Evolutionary conservation across 1,140 invertebrate genomes (phyloP), one percentile per base, ranked within the genome.

Genomic region (Heliconius hermathena): DNA sequence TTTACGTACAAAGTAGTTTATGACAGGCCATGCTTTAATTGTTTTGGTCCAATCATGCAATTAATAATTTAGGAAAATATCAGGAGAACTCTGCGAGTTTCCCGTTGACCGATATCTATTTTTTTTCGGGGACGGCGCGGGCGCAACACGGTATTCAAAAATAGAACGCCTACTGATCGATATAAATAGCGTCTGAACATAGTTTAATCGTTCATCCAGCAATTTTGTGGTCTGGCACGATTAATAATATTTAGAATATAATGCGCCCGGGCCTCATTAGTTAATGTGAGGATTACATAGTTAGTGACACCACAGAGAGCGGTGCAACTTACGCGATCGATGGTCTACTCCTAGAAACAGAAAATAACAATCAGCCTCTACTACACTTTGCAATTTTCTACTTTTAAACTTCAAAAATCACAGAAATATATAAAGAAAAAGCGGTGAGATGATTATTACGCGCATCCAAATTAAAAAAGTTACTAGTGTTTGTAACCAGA

Each of bases 301-400:
- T 94, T 94, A 94, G 93, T 93, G 93, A 94, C 93, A 94, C 93
- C 93, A 93, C 88, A 92, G 90, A 90, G 88, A 94, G 92, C 92
- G 93, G 93, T 94, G 92, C 89, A 92, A 95, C 95, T 95, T 95
- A 95, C 95, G 92, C 91, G 92, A 95, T 94, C 90, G 95, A 95
- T 84, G 94, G 93, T 95, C 95, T 95, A 95, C 94, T 95, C 94
- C 95, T 95, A 95, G 92, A 95, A 95, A 95, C 92, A 95, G 94
- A 94, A 95, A 93, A 94, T 90, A 90, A 91, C 91, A 92, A 90
- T 94, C 91, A 94, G 91, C 91, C 89, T 90, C 91, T 92, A 93
- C 89, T 83, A 88, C 84, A 87, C 87, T 82, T 85, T 84, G 88
- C 87, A 88, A 79, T 83, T 80, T 87, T 82, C 87, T 85, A 86